Percentiles rank a stretch among this genome's conserved stretches.
These are phyloP conservation scores for Thymallus thymallus DNA, from an alignment of 2,113 vertebrate genomes.

Conservation along the genomic window DNA sequence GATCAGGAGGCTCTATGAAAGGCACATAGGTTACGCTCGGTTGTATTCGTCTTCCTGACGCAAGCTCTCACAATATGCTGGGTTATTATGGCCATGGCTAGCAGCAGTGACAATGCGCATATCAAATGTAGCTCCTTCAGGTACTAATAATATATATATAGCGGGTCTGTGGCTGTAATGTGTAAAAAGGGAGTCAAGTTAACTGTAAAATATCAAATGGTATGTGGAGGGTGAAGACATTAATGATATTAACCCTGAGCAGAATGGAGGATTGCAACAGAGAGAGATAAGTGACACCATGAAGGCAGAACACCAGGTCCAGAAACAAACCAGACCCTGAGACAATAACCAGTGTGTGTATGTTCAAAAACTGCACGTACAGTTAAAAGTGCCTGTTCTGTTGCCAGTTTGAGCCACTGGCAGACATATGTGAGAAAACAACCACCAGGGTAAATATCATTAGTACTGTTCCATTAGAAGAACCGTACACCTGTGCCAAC, in stretches of 20 bases:
- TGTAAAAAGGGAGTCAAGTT: too few relatives aligned
- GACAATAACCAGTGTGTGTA: slow-evolving; percentile 5
- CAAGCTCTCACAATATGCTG: slow-evolving; percentile 22
- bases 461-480: slow-evolving; percentile 1
- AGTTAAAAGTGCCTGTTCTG: slow-evolving; percentile 35
- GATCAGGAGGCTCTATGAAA: slow-evolving; percentile 38
- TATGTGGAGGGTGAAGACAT: not conserved
- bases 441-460: slow-evolving; percentile 15
- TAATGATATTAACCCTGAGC: not conserved
- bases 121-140: slow-evolving; percentile 15
- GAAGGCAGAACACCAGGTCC: not conserved
- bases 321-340: slow-evolving; percentile 17
- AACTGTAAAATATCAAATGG: not conserved
- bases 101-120: slow-evolving; percentile 9
- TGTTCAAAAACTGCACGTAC: slow-evolving; percentile 19
- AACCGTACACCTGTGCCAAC: not conserved
- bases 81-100: slow-evolving; percentile 23
- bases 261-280: not conserved
- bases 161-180: not conserved
- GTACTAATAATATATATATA: not conserved
- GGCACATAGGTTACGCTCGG: slow-evolving; percentile 50
- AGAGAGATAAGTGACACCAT: not conserved
- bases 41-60: slow-evolving; percentile 24
- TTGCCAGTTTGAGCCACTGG: slow-evolving; percentile 21
- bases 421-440: slow-evolving; percentile 29